Base-by-base conservation (phyloP, 2,113 vertebrate species). In the Rousettus leschenaultii region DNA sequence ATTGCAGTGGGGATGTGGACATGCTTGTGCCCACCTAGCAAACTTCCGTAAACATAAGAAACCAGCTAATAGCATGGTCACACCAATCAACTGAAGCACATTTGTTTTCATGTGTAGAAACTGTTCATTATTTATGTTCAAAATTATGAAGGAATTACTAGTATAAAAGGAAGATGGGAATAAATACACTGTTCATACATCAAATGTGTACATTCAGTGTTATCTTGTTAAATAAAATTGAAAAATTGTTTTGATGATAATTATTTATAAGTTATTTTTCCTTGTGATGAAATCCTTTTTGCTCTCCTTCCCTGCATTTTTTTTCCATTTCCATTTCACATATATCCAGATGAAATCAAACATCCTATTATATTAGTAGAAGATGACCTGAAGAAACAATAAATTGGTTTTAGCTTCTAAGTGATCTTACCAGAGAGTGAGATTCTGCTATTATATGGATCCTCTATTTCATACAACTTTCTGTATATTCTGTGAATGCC, bases 161-260 rank as follows among this genome's bases (percentile, higher is more conserved):
- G 66, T 71, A 40, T 38, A 19, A 90, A 85, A 66, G 24, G 92
- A 95, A 94, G 59, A 35, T 53, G 59, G 59, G 90, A 74, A 77
- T 75, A 89, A 70, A 59, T 82, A 93, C 66, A 63, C 71, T 68
- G 28, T 95, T 94, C 66, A 89, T 79, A 82, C 94, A 65, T 53
- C n/a, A 70, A 90, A 84, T 55, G 40, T 97, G 90, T 95, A 68
- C 40, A 53, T 92, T 94, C 40, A 79, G 40, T 93, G 75, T 70
- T 83, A 86, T 86, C 68, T 65, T 94, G 91, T 96, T 89, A 71
- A 97, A 97, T 96, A 97, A 98, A 98, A 86, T 86, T 40, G 33
- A 95, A 93, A 78, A 59, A 63, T 78, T 97, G 97, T 97, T 97
- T 97, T 96, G 94, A 63, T 35, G 43, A 89, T 65, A 93, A 75